Percentiles rank a stretch among this genome's conserved stretches.
phyloP scores from a whole-genome alignment of 2,888 invertebrate genomes.

The Gymnosoma rotundatum region DNA sequence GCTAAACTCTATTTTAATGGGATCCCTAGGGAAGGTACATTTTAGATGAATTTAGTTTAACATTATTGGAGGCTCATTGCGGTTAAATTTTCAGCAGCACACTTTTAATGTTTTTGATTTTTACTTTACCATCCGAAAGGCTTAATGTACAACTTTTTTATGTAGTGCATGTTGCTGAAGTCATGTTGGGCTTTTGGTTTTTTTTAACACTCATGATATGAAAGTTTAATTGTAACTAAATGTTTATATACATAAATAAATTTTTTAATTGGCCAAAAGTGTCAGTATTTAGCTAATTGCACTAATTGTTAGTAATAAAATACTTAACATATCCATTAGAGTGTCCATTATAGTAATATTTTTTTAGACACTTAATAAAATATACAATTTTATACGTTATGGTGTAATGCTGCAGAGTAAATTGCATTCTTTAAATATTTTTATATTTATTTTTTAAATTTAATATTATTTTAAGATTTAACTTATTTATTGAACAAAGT shows the following conservation, averaged over 20 bases:
- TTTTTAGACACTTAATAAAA: constrained; percentile 65
- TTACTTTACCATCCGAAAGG: constrained; percentile 50
- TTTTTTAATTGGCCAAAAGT: constrained; percentile 66
- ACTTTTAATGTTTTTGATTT: constrained; percentile 21
- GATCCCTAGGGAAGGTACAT: constrained; percentile 65
- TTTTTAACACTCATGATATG: constrained; percentile 13
- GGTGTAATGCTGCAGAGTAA: constrained; percentile 33
- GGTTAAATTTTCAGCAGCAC: constrained; percentile 25
- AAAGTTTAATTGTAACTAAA: constrained; percentile 26
- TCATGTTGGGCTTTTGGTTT: constrained; percentile 43
- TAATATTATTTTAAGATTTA: constrained; percentile 15
- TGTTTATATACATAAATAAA: constrained; percentile 55
- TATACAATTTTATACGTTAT: constrained; percentile 48
- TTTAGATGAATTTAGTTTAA: constrained; percentile 55
- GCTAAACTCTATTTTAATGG: constrained; percentile 69
- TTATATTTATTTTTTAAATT: not conserved
- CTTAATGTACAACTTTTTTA: constrained; percentile 62
- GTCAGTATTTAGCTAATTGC: constrained; percentile 66
- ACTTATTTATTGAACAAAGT: constrained; percentile 29
- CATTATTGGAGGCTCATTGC: constrained; percentile 22
- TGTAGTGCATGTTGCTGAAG: constrained; percentile 57
- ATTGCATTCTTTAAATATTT: constrained; percentile 36
- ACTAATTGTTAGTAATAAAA: constrained; percentile 69
- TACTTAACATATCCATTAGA: constrained; percentile 69
- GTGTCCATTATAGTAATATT: constrained; percentile 63